Base-by-base conservation (phyloP, 2,113 vertebrate species). In the Epinephelus fuscoguttatus region DNA sequence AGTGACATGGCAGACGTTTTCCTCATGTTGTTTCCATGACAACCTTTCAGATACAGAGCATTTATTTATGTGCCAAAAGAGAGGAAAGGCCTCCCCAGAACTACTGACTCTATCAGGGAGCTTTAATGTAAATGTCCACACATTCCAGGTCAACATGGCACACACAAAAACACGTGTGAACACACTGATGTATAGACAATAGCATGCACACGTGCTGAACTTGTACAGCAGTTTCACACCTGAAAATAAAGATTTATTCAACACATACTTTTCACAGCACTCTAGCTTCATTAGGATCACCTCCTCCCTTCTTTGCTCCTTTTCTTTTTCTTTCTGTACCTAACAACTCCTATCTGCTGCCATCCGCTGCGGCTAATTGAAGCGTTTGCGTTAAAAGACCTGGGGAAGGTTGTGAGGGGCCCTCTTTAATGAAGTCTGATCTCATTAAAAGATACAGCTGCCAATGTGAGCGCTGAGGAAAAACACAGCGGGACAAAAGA, bases 361-460 rank as follows among this genome's bases (percentile, higher is more conserved):
- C 76, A 40, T 78, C 33, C n/a, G 42, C 67, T 7, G 33, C 30
- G 77, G 89, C 88, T 94, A 95, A 96, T 94, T 84, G 91, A 89
- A 90, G 82, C 64, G 55, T 87, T 91, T 90, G 95, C 83, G 10
- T 55, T 88, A 83, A 80, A 94, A 89, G 81, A 95, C 88, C 64
- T 37, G 14, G 82, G 94, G 93, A 85, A 69, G 85, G 91, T 85
- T 68, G 74, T 89, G 69, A 93, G 75, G 77, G 84, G 62, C 61
- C 49, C 77, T 93, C 94, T 93, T 94, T 96, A 96, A 96, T 94
- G 94, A 93, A 92, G 89, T 88, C 18, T 94, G 95, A 96, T 97
- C 95, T 96, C 95, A 97, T 97, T 97, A 97, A 97, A 97, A 96
- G 95, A 96, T 96, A 96, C 61, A 37, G 80, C 91, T 82, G 91